Evolutionary conservation across 2,888 invertebrate genomes (phyloP).

Genomic region (Sphaerophoria taeniata): DNA sequence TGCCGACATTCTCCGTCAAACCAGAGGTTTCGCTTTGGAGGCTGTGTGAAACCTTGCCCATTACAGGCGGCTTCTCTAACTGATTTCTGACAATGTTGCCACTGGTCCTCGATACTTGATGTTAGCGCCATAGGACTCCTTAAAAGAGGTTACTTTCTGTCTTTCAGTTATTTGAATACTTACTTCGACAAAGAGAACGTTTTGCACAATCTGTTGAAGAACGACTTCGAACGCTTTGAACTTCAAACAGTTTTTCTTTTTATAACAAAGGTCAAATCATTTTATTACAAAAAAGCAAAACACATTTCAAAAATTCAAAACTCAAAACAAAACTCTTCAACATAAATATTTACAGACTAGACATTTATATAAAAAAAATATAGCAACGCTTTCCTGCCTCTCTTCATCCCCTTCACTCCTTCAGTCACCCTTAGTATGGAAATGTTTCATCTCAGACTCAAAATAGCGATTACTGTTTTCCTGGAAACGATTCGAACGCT

Average conservation of each 20-base stretch:
- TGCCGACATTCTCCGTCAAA: too few relatives aligned
- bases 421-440: conserved; percentile 64
- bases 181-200: too few relatives aligned
- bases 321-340: conserved; percentile 43
- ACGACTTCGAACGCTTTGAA: neutral
- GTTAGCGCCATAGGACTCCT: too few relatives aligned
- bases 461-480: conserved; percentile 81
- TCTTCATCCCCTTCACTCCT: too few relatives aligned
- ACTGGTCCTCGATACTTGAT: too few relatives aligned
- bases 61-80: too few relatives aligned
- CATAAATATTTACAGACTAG: conserved; percentile 72
- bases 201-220: too few relatives aligned
- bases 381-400: conserved; percentile 28
- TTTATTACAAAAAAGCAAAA: conserved; percentile 67
- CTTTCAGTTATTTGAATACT: too few relatives aligned
- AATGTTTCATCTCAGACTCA: conserved; percentile 76
- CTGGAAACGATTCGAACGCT: conserved; percentile 83
- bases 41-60: too few relatives aligned
- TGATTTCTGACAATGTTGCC: too few relatives aligned
- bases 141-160: too few relatives aligned
- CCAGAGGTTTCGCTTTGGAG: too few relatives aligned
- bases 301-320: conserved; percentile 36
- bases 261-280: conserved; percentile 60
- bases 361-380: conserved; percentile 32
- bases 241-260: neutral